Conservation (phyloP, 2,888 invertebrate genomes). For the Eupithecia subfuscata region DNA sequence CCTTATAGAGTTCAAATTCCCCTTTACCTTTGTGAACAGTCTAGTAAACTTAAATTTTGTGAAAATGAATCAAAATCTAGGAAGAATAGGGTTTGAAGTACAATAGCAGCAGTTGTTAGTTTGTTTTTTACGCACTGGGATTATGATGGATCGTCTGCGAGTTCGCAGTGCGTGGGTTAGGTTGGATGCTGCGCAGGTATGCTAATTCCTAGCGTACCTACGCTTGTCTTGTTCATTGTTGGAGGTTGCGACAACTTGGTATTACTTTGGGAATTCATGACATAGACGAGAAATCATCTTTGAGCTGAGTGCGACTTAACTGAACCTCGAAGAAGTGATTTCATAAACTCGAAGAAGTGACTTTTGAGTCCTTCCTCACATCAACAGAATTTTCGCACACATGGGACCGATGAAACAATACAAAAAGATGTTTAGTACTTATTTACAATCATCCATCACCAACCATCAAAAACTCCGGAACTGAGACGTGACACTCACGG, state of each 20-base stretch:
- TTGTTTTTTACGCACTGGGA: slow-evolving; percentile 57
- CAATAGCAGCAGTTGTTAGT: slow-evolving; percentile 18
- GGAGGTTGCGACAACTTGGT: slow-evolving; percentile 50
- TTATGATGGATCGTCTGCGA: slow-evolving; percentile 76
- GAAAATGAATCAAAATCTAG: neutral
- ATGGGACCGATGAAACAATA: neutral
- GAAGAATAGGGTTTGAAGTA: slow-evolving; percentile 36
- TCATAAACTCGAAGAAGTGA: neutral
- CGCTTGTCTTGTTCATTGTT: slow-evolving; percentile 71
- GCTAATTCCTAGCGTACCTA: slow-evolving; percentile 72
- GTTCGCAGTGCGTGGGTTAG: slow-evolving; percentile 71
- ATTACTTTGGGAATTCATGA: slow-evolving; percentile 16
- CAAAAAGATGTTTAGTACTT: neutral
- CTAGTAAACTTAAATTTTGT: neutral
- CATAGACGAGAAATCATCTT: neutral
- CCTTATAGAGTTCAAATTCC: neutral
- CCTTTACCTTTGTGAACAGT: neutral
- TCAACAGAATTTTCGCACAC: neutral
- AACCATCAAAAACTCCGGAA: no score
- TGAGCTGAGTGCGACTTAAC: neutral
- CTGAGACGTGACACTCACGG: no score
- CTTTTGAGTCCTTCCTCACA: neutral
- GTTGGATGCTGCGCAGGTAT: slow-evolving; percentile 70
- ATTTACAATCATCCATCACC: neutral
- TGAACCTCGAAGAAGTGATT: neutral